A percentile compares a stretch with the other conserved stretches of the same genome.
phyloP scores from a whole-genome alignment of 2,113 vertebrate species.

The Apaloderma vittatum region DNA sequence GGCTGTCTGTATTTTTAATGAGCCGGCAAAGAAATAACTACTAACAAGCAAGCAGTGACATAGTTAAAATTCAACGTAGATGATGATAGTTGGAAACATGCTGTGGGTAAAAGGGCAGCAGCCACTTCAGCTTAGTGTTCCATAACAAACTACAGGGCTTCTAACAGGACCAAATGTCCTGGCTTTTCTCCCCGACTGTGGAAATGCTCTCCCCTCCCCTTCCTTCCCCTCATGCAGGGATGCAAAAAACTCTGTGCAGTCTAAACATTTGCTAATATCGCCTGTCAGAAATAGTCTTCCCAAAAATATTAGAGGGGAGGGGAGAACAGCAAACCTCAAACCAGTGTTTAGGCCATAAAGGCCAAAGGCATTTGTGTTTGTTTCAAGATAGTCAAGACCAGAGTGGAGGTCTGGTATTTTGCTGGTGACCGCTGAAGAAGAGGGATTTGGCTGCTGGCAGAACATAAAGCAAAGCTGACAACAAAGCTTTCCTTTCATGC shows the following conservation, averaged over 20 bases:
- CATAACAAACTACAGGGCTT: conserved; percentile 24
- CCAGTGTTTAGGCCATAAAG: conserved; percentile 54
- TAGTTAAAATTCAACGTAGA: not conserved
- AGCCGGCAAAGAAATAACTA: not conserved
- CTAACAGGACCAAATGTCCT: not conserved
- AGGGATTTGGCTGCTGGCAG: conserved; percentile 83
- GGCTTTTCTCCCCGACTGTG: not conserved
- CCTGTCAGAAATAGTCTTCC: conserved; percentile 58
- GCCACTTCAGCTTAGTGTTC: not conserved
- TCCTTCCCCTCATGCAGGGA: not conserved
- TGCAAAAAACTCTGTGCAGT: not conserved
- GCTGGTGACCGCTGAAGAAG: conserved; percentile 78
- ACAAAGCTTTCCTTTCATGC: conserved; percentile 87
- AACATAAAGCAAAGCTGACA: conserved; percentile 85
- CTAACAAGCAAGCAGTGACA: not conserved
- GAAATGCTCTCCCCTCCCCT: not conserved
- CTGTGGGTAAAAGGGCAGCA: conserved; percentile 32
- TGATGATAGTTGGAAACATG: not conserved
- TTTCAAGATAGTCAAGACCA: conserved; percentile 69
- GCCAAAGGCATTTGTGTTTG: conserved; percentile 76
- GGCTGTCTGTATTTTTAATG: conserved; percentile 32
- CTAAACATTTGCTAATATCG: conserved; percentile 29
- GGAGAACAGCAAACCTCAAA: conserved; percentile 47
- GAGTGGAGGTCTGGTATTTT: conserved; percentile 79
- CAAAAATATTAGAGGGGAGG: conserved; percentile 28